Evolutionary conservation across 30 jellyfish, hydroid and myxozoan genomes (phyloP).

Genomic region (Clytia hemisphaerica): DNA sequence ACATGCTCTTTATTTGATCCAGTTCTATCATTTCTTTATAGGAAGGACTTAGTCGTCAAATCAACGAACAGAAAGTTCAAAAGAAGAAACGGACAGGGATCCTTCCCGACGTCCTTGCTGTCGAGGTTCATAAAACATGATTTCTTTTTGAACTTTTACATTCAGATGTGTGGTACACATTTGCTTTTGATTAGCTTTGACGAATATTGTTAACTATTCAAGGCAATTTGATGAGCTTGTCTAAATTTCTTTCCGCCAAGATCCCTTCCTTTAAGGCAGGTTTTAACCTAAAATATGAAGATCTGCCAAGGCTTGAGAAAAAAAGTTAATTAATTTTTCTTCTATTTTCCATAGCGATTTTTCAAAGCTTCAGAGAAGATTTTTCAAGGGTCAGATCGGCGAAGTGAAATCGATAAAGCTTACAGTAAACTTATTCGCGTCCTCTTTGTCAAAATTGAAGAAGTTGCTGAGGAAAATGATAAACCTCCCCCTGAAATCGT

Average conservation of each 20-base stretch:
- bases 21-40: background rate
- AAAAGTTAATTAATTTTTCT: background rate
- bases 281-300: background rate
- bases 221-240: too few species aligned
- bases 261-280: too few species aligned
- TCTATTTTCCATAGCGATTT: constrained; percentile 51
- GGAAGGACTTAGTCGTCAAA: constrained; percentile 61
- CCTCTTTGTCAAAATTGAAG: constrained; percentile 61
- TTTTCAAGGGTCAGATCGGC: constrained; percentile 82
- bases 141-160: too few species aligned
- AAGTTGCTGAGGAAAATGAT: constrained; percentile 79
- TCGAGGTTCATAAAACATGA: too few species aligned
- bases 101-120: constrained; percentile 65
- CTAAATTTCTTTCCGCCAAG: too few species aligned
- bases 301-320: background rate
- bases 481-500: constrained; percentile 88
- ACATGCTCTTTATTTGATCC: too few species aligned
- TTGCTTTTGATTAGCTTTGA: too few species aligned
- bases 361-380: constrained; percentile 67
- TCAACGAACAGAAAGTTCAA: constrained; percentile 53
- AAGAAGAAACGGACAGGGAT: constrained; percentile 78
- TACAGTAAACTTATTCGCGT: constrained; percentile 62
- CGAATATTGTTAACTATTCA: too few species aligned
- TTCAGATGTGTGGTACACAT: too few species aligned
- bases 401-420: constrained; percentile 92